Base-by-base conservation (phyloP, 2,113 vertebrate genomes). In the Callopanchax toddi region DNA sequence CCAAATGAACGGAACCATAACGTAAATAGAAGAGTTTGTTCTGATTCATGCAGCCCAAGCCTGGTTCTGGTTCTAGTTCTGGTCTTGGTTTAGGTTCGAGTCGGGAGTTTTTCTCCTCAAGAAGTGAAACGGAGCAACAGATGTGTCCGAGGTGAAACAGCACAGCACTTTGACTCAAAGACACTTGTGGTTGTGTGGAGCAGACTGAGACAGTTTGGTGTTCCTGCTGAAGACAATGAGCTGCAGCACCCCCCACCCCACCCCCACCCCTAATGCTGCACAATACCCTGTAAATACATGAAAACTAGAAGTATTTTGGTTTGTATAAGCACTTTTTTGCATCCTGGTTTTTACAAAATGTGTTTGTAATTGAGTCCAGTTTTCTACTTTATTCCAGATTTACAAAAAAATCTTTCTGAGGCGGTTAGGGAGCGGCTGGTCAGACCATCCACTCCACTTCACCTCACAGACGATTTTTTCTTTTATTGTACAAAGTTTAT, bases 291-390 rank as follows among this genome's bases (percentile, higher is more conserved):
- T 88, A 85, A 82, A 89, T 87, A 77, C 56, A 56, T 66, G 32
- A 64, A 74, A 56, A 48, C 58, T 57, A 34, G 13, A 74, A 71
- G 52, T 83, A 62, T 82, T 78, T 84, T 82, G 11, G 36, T 89
- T 82, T 87, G 62, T 88, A 87, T 61, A 57, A 86, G 89, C 86
- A 89, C 89, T 91, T 90, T 90, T 84, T 80, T 84, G 81, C 85
- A 76, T 51, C 57, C 78, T 71, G 81, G 55, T 86, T 84, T 85
- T 60, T 79, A 83, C 70, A 68, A 66, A 84, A 69, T 39, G 48
- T 67, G 53, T 87, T 84, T 86, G 69, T 86, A 79, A 74, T 49
- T 48, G 1, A 36, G 53, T 74, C 77, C 71, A 71, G 51, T 67
- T 87, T 85, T 86, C 73, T 84, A 80, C 71, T 71, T 79, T 17